phyloP scores from a whole-genome alignment of 2,113 vertebrate genomes.

The Vicugna pacos region DNA sequence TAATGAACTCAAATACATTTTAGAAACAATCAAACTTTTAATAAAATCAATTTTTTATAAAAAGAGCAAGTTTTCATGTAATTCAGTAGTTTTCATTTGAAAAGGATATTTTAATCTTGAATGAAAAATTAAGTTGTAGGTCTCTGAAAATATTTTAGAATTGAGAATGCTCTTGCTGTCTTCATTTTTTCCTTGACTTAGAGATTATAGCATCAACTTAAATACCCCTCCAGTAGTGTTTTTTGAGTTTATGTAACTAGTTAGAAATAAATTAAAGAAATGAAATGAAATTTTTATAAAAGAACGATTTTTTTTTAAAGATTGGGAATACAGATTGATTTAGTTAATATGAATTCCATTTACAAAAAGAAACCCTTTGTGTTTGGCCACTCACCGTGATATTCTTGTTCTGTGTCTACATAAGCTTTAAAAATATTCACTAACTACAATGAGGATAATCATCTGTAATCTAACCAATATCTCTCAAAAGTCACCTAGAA shows the following conservation, averaged over 20 bases:
- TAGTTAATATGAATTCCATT: conserved; percentile 14
- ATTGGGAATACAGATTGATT: conserved; percentile 9
- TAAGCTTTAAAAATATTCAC: conserved; percentile 21
- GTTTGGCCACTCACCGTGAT: background rate
- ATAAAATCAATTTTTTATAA: conserved; percentile 32
- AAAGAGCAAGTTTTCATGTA: conserved; percentile 17
- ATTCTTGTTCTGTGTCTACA: background rate
- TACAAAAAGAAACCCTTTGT: background rate
- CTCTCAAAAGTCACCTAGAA: background rate
- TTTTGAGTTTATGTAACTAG: conserved; percentile 24
- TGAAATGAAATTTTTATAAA: conserved; percentile 7
- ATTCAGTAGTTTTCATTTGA: background rate
- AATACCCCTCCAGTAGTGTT: conserved; percentile 18
- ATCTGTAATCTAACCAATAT: background rate
- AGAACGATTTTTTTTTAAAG: background rate
- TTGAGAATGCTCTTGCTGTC: background rate
- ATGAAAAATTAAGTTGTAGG: background rate
- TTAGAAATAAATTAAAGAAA: conserved; percentile 23
- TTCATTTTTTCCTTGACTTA: conserved; percentile 11
- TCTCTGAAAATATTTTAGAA: conserved; percentile 51
- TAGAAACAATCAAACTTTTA: conserved; percentile 9
- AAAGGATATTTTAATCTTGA: conserved; percentile 43
- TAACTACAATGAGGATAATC: conserved; percentile 20
- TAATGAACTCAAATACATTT: conserved; percentile 31
- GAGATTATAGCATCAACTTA: background rate